Evolutionary conservation across 2,797 vertebrate genomes (phyloP), one percentile per base, ranked within the genome.

Genomic region (Echeneis naucrates): DNA sequence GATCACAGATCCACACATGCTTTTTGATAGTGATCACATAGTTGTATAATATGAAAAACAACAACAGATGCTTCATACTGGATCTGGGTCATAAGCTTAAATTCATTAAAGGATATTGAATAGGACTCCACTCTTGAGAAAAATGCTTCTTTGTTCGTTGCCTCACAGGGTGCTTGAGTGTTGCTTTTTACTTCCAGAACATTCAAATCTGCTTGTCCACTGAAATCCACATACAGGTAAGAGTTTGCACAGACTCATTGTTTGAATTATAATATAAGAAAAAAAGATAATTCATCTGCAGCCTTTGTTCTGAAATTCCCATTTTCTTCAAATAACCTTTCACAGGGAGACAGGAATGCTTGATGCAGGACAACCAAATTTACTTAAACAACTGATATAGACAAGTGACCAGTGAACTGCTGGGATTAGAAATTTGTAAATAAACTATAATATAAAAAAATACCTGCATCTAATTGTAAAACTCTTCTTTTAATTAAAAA

Each of bases 61-160:
- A 23, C 27, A 57, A 1, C 7, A 0, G 30, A 13, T 9, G 3
- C n/a, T 8, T 59, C 14, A 10, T 10, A 32, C 6, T 66, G 33
- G 17, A 1, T 51, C 6, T 66, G 33, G 17, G 1, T 51, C 33
- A 68, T 14, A 71, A 37, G 8, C 27, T 61, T 27, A 53, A 11
- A 27, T 16, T 12, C 2, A 47, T 6, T 53, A 89, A 97, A 98
- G 96, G 98, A 99, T 99, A 99, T 99, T 14, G 97, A 96, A 90
- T 96, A 99, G 0, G 97, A 96, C 72, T 98, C 95, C 65, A 99
- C 97, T 87, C 98, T 93, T 79, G 90, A 95, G 86, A 96, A 97
- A 81, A 96, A 99, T 2, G 95, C 95, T 54, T 98, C 96, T 92
- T 95, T 97, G 92, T 96, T 97, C 24, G 94, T 93, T 0, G 95